Conservation (phyloP, 2,888 invertebrate genomes). For the Ochropleura plecta region DNA sequence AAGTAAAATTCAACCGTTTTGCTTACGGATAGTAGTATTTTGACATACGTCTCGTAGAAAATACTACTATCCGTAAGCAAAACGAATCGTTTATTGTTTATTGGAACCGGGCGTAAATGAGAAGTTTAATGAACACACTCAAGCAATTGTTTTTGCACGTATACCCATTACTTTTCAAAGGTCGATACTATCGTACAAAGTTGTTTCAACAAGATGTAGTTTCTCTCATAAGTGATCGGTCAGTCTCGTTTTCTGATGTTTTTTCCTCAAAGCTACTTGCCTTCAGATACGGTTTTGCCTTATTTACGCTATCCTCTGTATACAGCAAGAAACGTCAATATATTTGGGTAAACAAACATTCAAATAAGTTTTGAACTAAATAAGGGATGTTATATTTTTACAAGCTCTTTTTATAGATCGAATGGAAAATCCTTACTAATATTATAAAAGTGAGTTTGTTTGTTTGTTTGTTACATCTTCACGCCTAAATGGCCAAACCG, state of each 20-base stretch:
- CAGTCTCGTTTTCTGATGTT: conserved; percentile 41
- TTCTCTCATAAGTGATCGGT: conserved; percentile 43
- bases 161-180: conserved; percentile 42
- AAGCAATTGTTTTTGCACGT: conserved; percentile 30
- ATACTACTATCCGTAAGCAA: no score
- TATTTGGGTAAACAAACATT: conserved; percentile 27
- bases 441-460: no score
- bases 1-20: background rate
- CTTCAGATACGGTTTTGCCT: conserved; percentile 4
- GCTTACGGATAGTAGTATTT: no score
- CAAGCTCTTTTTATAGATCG: background rate
- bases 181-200: conserved; percentile 29
- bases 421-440: no score
- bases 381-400: background rate
- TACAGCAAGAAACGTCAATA: conserved; percentile 19
- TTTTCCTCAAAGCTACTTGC: conserved; percentile 26
- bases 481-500: no score
- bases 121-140: conserved; percentile 2
- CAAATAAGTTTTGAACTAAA: conserved; percentile 18
- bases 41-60: no score
- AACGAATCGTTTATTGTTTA: no score
- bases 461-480: no score
- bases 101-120: no score
- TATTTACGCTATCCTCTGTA: conserved; percentile 36
- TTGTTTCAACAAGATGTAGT: conserved; percentile 33